Evolutionary conservation across 2,888 invertebrate genomes (phyloP).

Genomic region (Nipponacmea schrenckii): DNA sequence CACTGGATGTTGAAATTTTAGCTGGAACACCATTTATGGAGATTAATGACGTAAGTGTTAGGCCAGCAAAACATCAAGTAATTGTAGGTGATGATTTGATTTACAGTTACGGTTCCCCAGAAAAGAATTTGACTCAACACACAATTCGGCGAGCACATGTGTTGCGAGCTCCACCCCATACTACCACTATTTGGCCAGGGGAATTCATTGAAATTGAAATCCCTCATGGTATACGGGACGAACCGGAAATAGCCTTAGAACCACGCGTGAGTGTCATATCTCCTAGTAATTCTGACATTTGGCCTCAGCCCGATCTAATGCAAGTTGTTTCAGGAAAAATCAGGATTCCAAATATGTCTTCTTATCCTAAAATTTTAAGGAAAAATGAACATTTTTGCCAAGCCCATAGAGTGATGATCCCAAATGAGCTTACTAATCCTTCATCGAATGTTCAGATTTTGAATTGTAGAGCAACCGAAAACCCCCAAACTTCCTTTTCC

Average conservation of each 20-base stretch:
- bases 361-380: neutral
- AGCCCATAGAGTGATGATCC: neutral
- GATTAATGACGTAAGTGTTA: too few species aligned
- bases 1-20: too few species aligned
- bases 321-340: neutral
- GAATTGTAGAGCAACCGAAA: neutral
- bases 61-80: too few species aligned
- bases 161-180: neutral
- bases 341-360: neutral
- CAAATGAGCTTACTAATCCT: neutral
- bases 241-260: neutral
- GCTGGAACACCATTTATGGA: too few species aligned
- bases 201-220: neutral
- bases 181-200: slow-evolving; percentile 9
- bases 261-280: neutral
- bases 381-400: slow-evolving; percentile 10
- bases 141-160: neutral
- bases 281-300: neutral
- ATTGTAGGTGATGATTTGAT: too few species aligned
- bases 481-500: neutral
- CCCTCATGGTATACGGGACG: neutral
- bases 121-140: neutral
- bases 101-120: too few species aligned
- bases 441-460: neutral
- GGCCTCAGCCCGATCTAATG: neutral